Conservation (phyloP, 2,888 invertebrate genomes). For the Athalia circularis region DNA sequence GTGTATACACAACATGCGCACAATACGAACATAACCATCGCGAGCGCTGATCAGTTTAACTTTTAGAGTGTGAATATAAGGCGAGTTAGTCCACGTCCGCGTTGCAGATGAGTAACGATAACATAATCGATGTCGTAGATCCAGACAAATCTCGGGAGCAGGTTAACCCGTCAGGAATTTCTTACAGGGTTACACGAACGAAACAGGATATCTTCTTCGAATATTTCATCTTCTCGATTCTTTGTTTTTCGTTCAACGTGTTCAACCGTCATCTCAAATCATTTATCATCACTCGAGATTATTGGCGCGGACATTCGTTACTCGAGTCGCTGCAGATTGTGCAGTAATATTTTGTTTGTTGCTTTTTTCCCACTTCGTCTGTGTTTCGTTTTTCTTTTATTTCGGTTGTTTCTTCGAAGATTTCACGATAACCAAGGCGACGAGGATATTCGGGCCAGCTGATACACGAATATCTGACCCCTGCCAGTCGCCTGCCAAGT, state of each 20-base stretch:
- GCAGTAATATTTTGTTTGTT: too few relatives aligned
- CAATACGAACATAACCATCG: constrained; percentile 13
- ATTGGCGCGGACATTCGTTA: constrained; percentile 49
- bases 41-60: not conserved
- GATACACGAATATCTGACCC: constrained; percentile 12
- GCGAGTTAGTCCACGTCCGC: not conserved
- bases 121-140: constrained; percentile 20
- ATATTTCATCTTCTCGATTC: not conserved
- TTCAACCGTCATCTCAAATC: constrained; percentile 35
- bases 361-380: constrained; percentile 46
- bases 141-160: constrained; percentile 4
- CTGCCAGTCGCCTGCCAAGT: constrained; percentile 8
- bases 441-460: constrained; percentile 7
- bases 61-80: constrained; percentile 16
- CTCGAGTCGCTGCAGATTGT: not conserved
- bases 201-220: constrained; percentile 12
- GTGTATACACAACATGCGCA: not conserved
- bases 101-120: constrained; percentile 29
- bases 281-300: constrained; percentile 52
- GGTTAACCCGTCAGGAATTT: not conserved
- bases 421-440: constrained; percentile 24
- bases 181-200: not conserved
- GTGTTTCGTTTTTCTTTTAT: not conserved
- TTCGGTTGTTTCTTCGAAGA: constrained; percentile 6
- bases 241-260: not conserved